Evolutionary conservation across 2,113 vertebrate species (phyloP), one percentile per base, ranked within the genome.

Genomic region (Percopsis transmontana): DNA sequence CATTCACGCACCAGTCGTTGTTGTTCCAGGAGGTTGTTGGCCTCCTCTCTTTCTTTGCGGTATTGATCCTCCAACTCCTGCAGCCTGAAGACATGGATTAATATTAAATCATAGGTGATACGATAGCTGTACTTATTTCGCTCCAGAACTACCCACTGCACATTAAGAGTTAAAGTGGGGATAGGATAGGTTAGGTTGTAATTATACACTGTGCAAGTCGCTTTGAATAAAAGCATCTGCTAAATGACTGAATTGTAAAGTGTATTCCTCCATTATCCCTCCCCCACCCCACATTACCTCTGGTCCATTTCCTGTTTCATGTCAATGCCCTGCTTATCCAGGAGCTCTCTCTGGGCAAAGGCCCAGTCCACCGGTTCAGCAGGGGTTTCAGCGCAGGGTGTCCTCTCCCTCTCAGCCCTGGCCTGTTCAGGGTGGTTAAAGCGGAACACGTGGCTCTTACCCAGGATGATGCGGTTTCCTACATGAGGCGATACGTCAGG

Each of bases 231-330:
- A 33, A 33, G 1, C 27, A 33, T 6, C 27, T 2, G 1, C 48
- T 20, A 10, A 10, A 50, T 9, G 18, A 50, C 48, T 16, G 0
- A 48, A 48, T 14, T n/a, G 27, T 33, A 33, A 33, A 33, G 15
- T 16, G 18, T 14, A 48, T n/a, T 18, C 15, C 47, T 16, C 7
- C 6, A 16, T 18, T 18, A 48, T 48, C 48, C 18, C 48, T 2
- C 1, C 48, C 5, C 53, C 53, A 53, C 40, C 13, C 58, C 7
- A 12, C n/a, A 15, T 20, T 81, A 99, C 97, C 97, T 94, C 79
- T 99, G 96, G 63, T 98, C 95, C 97, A 99, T 99, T 86, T 99
- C 97, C 85, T 96, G 97, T 77, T 98, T 98, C 96, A 99, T 98
- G 90, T 99, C 96, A 0, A 99, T 98, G 82, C 97, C 97, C 81